Evolutionary conservation across 23 tunicate species (phyloP).

Genomic region (Phallusia fumigata): DNA sequence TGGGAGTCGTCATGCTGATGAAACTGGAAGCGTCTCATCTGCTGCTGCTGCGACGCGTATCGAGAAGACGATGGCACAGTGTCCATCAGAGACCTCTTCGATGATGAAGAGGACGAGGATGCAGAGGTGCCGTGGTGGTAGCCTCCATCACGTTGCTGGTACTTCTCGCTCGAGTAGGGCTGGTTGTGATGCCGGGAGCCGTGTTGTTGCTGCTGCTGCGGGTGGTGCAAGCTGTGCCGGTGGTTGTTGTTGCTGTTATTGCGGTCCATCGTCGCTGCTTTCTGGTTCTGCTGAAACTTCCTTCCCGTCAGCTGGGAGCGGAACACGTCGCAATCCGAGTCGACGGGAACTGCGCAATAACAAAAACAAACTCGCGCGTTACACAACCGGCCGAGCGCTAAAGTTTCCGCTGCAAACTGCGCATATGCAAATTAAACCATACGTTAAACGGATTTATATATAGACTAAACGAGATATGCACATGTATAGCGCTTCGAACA

Average conservation of each 20-base stretch:
- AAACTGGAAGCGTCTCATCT: constrained; percentile 11
- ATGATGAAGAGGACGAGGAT: background rate
- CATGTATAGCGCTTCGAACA: background rate
- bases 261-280: constrained; percentile 26
- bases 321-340: constrained; percentile 10
- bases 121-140: background rate
- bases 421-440: background rate
- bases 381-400: background rate
- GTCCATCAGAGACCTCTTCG: constrained; percentile 14
- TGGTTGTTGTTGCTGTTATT: constrained; percentile 62
- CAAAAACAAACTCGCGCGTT: constrained; percentile 4
- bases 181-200: background rate
- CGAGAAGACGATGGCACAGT: background rate
- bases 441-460: too few species aligned
- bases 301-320: constrained; percentile 18
- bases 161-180: background rate
- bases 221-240: constrained; percentile 18
- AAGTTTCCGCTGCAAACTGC: background rate
- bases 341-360: constrained; percentile 3
- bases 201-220: constrained; percentile 18
- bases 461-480: background rate
- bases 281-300: constrained; percentile 19
- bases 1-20: constrained; percentile 16
- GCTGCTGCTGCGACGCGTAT: constrained; percentile 17
- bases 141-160: background rate